Conservation (phyloP, 2,113 vertebrate genomes). For the Paralichthys olivaceus region DNA sequence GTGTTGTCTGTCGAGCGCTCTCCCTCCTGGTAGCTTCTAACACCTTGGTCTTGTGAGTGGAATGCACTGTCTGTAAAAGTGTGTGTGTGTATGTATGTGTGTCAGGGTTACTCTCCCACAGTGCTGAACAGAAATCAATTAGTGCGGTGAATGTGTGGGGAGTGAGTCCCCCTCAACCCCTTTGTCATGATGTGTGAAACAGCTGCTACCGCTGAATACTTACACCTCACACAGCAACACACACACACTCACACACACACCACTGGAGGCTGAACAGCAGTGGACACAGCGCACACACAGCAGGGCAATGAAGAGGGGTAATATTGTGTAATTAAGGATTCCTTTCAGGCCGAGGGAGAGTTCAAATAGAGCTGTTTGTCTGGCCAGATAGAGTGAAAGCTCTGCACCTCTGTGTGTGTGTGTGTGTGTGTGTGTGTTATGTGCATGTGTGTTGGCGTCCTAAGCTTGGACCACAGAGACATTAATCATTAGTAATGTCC, state of each 20-base stretch:
- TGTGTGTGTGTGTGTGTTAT: conserved; percentile 67
- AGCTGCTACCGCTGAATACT: conserved; percentile 86
- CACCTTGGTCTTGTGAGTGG: conserved; percentile 67
- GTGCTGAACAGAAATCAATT: conserved; percentile 86
- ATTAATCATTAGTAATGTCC: conserved; percentile 97
- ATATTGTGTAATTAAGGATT: conserved; percentile 99
- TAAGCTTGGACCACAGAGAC: conserved; percentile 90
- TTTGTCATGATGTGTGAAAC: conserved; percentile 86
- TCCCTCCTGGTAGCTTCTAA: conserved; percentile 58
- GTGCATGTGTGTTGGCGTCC: conserved; percentile 91
- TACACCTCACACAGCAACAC: conserved; percentile 71
- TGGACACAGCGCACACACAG: conserved; percentile 84
- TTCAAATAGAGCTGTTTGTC: conserved; percentile 99
- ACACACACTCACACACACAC: conserved; percentile 46
- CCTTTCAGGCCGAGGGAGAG: conserved; percentile 98
- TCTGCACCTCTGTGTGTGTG: conserved; percentile 84
- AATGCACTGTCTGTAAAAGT: conserved; percentile 66
- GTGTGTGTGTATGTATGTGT: conserved; percentile 50
- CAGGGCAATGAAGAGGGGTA: conserved; percentile 95
- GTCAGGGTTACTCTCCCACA: conserved; percentile 78
- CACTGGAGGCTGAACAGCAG: conserved; percentile 68
- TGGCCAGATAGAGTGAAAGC: conserved; percentile 83
- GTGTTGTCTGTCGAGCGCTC: conserved; percentile 27
- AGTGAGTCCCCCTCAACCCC: conserved; percentile 74
- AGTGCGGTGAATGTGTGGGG: conserved; percentile 80